Conservation (phyloP, 2,113 vertebrate species). For the Pimephales promelas region DNA sequence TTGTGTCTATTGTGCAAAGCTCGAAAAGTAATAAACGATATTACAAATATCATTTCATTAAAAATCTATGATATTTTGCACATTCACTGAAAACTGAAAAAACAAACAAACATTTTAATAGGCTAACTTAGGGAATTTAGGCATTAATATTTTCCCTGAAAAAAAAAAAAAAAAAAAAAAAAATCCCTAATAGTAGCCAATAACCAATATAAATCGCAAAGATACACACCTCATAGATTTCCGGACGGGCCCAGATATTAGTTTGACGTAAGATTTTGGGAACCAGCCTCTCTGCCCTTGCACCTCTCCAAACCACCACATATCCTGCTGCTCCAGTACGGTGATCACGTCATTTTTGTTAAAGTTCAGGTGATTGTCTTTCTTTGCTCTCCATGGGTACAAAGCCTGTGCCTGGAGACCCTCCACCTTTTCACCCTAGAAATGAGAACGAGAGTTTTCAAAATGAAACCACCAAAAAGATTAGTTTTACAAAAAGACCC, state of each 20-base stretch:
- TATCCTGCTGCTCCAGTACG: constrained; percentile 97
- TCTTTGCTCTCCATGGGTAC: constrained; percentile 98
- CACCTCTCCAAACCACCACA: constrained; percentile 99
- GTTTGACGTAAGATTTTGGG: constrained; percentile 98
- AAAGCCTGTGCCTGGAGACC: constrained; percentile 96
- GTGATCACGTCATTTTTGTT: constrained; percentile 97
- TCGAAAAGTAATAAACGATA: background rate
- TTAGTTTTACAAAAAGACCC: background rate
- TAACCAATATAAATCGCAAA: background rate
- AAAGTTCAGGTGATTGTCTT: constrained; percentile 99
- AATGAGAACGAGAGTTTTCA: background rate
- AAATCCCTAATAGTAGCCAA: background rate
- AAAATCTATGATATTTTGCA: background rate
- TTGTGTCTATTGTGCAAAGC: background rate
- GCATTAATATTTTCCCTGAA: no score
- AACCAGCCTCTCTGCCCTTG: constrained; percentile 99
- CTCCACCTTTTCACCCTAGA: constrained; percentile 95
- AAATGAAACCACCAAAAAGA: background rate
- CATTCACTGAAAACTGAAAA: background rate
- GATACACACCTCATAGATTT: constrained; percentile 82
- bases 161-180: no score
- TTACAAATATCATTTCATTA: background rate
- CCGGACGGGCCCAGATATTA: constrained; percentile 90
- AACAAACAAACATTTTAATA: background rate
- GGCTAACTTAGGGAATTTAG: background rate